Evolutionary conservation across 2,797 vertebrate species (phyloP), one percentile per base, ranked within the genome.

Genomic region (Spatula clypeata): DNA sequence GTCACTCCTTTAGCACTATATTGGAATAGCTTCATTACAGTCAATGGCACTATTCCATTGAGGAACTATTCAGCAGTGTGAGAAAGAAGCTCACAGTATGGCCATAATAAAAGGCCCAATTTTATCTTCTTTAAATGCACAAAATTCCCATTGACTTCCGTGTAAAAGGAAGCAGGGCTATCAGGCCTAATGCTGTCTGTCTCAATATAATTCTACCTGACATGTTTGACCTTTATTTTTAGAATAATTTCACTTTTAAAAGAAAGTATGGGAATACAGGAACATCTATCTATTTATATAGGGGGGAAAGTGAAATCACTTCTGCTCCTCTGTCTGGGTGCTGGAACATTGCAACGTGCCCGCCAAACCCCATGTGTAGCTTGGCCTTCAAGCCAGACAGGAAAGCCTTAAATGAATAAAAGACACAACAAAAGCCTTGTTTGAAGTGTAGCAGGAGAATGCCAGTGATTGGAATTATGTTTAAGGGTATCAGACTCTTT

Each of bases 1-100:
- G 70, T 70, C 86, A 76, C 90, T 95, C 86, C 88, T 92, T 92
- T 54, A 90, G 82, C 29, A 26, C 67, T 49, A 67, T 88, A 71
- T 65, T 53, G 94, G 89, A 97, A 95, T 89, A 94, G 93, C 93
- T 93, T 95, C 94, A 93, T 97, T 94, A 96, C 65, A 76, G 90
- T 73, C 90, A 70, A 49, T 79, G 80, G 88, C 79, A 90, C 76
- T 76, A 70, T 95, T 94, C 85, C 89, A 75, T 49, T 66, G 93
- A 94, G 85, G 79, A 60, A 81, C 94, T 94, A 84, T 94, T 94
- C 93, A 94, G 73, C 47, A 11, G 66, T 77, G 62, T 64, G 83
- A 96, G 92, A 95, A 93, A 86, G 94, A 67, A 93, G 51, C 91
- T 92, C 85, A 53, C 86, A 94, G 93, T 93, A 84, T 60, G 67